A percentile compares a stretch with the other conserved stretches of the same genome.
Conservation (phyloP, 2,888 invertebrate species). For the Amphipyra tragopoginis region DNA sequence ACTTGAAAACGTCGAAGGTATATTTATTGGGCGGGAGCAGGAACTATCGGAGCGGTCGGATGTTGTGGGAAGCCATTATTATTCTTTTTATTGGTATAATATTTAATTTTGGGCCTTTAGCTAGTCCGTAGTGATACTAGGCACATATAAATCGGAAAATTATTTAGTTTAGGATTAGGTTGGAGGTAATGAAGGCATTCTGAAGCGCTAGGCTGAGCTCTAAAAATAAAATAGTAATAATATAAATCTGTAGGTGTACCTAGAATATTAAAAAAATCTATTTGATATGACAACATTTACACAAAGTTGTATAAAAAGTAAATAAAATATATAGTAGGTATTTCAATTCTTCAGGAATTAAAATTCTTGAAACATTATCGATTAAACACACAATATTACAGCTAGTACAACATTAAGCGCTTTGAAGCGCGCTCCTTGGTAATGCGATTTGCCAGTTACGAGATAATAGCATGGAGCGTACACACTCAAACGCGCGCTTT, state of each 20-base stretch:
- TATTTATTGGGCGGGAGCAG: constrained; percentile 85
- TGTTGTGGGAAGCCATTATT: constrained; percentile 86
- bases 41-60: constrained; percentile 87
- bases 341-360: no score
- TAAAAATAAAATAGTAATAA: not conserved
- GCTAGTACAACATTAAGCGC: no score
- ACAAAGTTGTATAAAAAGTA: no score
- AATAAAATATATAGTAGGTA: no score
- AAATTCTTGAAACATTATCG: no score
- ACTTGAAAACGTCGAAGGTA: constrained; percentile 88
- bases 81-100: constrained; percentile 90
- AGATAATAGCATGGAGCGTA: no score
- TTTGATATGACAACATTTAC: no score
- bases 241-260: not conserved
- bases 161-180: constrained; percentile 71
- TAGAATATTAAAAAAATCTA: not conserved
- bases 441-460: no score
- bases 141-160: constrained; percentile 85
- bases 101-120: constrained; percentile 88
- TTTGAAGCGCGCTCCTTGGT: no score
- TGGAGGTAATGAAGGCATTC: constrained; percentile 50
- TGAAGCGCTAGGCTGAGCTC: constrained; percentile 45
- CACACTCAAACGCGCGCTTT: no score
- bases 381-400: no score
- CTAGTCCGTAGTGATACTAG: constrained; percentile 73